Evolutionary conservation across 2,797 vertebrate genomes (phyloP).

Genomic region (Sebastes wilsoni): DNA sequence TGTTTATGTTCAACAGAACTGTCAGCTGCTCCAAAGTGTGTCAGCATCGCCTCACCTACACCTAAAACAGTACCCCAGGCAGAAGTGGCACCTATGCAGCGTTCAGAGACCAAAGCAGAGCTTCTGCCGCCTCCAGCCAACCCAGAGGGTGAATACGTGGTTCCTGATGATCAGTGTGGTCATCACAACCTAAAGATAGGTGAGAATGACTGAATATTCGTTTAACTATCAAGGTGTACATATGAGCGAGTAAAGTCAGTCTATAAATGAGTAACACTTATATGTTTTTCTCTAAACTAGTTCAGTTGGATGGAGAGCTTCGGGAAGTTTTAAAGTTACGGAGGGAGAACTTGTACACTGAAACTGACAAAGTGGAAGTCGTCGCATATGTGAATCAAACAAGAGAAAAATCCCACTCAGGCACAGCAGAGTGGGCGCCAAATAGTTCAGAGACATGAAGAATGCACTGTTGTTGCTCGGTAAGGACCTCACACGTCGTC

Average conservation of each 20-base stretch:
- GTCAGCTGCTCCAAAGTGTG: not conserved
- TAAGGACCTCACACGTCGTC: not conserved
- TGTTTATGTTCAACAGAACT: slow-evolving; percentile 35
- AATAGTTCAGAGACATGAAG: not conserved
- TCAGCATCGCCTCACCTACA: not conserved
- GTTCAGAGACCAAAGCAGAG: not conserved
- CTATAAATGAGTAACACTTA: not conserved
- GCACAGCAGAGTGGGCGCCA: not conserved
- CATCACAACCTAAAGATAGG: not conserved
- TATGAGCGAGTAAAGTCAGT: not conserved
- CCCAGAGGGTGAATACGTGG: slow-evolving; percentile 42
- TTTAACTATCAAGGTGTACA: not conserved
- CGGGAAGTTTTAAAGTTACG: not conserved
- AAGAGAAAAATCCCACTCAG: not conserved
- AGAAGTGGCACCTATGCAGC: slow-evolving; percentile 51
- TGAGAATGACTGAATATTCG: slow-evolving; percentile 2
- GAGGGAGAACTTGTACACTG: not conserved
- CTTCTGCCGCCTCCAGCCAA: not conserved
- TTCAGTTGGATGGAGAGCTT: slow-evolving; percentile 23
- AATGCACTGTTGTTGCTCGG: not conserved
- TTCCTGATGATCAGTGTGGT: slow-evolving; percentile 12
- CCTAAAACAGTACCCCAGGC: slow-evolving; percentile 36
- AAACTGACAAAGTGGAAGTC: rapidly evolving
- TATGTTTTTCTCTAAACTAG: slow-evolving; percentile 26
- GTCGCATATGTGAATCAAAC: not conserved